Percentiles rank a stretch among this genome's conserved stretches.
phyloP scores from a whole-genome alignment of 1,140 invertebrate genomes.

The Lamellibrachia luymesi region DNA sequence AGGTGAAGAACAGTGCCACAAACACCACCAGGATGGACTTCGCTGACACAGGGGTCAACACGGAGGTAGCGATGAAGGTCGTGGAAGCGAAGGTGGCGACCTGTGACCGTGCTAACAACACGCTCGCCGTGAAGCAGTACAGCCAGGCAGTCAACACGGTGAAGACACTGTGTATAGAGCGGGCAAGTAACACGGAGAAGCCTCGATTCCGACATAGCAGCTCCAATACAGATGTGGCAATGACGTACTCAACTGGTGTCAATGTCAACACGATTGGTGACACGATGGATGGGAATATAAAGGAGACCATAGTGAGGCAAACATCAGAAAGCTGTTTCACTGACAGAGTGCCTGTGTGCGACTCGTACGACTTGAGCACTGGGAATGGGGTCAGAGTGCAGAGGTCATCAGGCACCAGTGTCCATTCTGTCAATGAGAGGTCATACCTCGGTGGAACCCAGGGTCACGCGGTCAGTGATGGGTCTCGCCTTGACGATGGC shows the following conservation, averaged over 20 bases:
- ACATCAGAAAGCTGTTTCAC: neutral
- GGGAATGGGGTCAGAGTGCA: conserved; percentile 11
- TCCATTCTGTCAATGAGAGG: neutral
- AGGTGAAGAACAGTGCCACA: conserved; percentile 37
- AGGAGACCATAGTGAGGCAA: neutral
- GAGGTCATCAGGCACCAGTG: neutral
- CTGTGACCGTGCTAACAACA: neutral
- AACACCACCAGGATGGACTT: conserved; percentile 18
- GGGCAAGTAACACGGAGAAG: neutral
- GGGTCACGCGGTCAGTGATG: neutral
- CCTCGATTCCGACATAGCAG: neutral
- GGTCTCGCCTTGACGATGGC: neutral
- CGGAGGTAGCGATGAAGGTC: conserved; percentile 21
- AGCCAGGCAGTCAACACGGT: conserved; percentile 12
- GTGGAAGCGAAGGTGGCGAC: neutral
- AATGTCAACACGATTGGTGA: neutral
- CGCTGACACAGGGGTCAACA: conserved; percentile 35
- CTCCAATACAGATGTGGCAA: neutral
- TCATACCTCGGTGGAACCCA: neutral
- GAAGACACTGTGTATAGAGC: neutral
- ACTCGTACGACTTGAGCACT: too few relatives aligned
- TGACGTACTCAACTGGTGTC: neutral
- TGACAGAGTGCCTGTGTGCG: neutral
- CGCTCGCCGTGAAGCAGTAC: neutral
- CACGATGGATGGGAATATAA: neutral